Conservation (phyloP, 1,140 invertebrate genomes). For the Calosoma granatense region DNA sequence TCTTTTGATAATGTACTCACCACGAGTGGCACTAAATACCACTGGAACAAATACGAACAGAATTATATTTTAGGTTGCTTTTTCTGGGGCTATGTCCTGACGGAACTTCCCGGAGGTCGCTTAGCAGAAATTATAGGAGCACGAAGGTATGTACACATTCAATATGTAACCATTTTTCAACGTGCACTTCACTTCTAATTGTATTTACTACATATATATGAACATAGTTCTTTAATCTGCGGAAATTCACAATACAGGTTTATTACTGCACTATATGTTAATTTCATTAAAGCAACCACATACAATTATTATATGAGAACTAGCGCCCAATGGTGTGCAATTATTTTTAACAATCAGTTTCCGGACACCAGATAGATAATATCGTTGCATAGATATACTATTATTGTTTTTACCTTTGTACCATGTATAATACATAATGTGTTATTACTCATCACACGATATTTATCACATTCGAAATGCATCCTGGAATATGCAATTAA, state of each 20-base stretch:
- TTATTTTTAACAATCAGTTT: too few relatives aligned
- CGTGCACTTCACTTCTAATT: constrained; percentile 17
- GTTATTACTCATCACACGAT: too few relatives aligned
- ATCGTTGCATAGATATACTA: too few relatives aligned
- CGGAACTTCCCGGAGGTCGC: constrained; percentile 78
- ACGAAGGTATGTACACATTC: constrained; percentile 38
- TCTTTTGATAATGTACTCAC: not conserved
- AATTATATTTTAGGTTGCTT: constrained; percentile 75
- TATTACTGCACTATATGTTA: not conserved
- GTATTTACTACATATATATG: not conserved
- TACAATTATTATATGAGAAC: too few relatives aligned
- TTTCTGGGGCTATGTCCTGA: constrained; percentile 84
- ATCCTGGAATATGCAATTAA: too few relatives aligned
- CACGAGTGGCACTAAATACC: constrained; percentile 34
- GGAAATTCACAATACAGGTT: not conserved
- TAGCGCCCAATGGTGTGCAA: too few relatives aligned
- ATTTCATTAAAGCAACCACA: too few relatives aligned
- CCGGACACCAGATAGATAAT: too few relatives aligned
- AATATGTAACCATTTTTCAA: too few relatives aligned
- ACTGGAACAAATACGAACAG: constrained; percentile 61
- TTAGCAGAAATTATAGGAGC: constrained; percentile 75
- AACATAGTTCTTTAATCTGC: not conserved
- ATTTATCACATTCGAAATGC: too few relatives aligned
- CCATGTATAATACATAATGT: too few relatives aligned
- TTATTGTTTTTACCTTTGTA: too few relatives aligned